Evolutionary conservation across 1,140 invertebrate species (phyloP).

Genomic region (Trachymyrmex septentrionalis): DNA sequence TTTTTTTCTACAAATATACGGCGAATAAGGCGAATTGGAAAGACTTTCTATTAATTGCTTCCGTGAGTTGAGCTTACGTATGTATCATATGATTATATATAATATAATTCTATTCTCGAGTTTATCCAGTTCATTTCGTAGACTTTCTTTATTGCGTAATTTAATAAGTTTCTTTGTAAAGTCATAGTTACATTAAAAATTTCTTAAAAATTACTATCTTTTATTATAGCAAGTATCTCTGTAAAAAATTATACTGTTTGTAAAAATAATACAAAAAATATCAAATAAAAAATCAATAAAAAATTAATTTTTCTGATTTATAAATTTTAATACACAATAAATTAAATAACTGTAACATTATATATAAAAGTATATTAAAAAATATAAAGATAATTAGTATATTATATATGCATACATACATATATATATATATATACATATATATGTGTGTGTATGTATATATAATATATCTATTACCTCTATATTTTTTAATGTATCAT

Average conservation of each 20-base stretch:
- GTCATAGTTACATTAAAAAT: neutral
- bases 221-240: neutral
- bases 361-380: neutral
- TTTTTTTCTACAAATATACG: slow-evolving; percentile 9
- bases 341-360: neutral
- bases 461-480: too few relatives aligned
- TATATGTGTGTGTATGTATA: too few relatives aligned
- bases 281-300: neutral
- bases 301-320: neutral
- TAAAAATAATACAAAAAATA: neutral
- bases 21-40: slow-evolving; percentile 60
- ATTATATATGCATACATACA: neutral
- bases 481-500: too few relatives aligned
- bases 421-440: too few relatives aligned
- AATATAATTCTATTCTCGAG: slow-evolving; percentile 23
- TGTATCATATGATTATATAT: slow-evolving; percentile 36
- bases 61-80: slow-evolving; percentile 63
- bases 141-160: slow-evolving; percentile 20
- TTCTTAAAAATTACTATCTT: neutral
- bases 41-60: slow-evolving; percentile 77
- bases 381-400: neutral
- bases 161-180: slow-evolving; percentile 35
- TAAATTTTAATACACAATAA: neutral
- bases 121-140: slow-evolving; percentile 36
- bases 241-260: neutral